phyloP scores from a whole-genome alignment of 2,113 vertebrate species.

The Cryptomyrus ogoouensis region DNA sequence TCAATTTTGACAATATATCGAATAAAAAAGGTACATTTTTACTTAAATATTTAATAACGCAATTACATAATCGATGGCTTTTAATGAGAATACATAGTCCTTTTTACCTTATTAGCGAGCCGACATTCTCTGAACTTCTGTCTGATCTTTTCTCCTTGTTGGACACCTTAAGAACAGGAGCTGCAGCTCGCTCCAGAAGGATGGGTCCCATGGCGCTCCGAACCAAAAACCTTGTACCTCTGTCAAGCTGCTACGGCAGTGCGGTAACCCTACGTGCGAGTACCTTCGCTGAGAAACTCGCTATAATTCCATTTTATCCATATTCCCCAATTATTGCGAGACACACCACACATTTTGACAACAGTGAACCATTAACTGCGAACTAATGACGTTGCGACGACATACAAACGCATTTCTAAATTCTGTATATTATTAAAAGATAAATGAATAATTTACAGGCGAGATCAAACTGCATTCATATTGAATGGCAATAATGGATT shows the following conservation, averaged over 20 bases:
- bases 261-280: not conserved
- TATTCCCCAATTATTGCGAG: not conserved
- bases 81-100: not conserved
- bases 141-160: constrained; percentile 62
- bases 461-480: not conserved
- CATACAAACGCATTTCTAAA: not conserved
- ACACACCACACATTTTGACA: not conserved
- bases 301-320: not conserved
- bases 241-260: not conserved
- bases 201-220: constrained; percentile 63
- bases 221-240: not conserved
- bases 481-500: not conserved
- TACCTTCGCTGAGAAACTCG: not conserved
- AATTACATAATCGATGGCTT: not conserved
- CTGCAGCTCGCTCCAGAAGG: constrained; percentile 61
- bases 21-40: not conserved
- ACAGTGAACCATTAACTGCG: not conserved
- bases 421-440: not conserved
- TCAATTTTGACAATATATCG: not conserved
- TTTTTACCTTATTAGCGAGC: constrained; percentile 48
- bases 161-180: constrained; percentile 56
- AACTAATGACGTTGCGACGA: not conserved
- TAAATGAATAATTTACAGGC: not conserved
- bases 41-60: not conserved
- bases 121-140: constrained; percentile 60